Conservation (phyloP, 2,888 invertebrate genomes). For the Tupiocoris notatus region DNA sequence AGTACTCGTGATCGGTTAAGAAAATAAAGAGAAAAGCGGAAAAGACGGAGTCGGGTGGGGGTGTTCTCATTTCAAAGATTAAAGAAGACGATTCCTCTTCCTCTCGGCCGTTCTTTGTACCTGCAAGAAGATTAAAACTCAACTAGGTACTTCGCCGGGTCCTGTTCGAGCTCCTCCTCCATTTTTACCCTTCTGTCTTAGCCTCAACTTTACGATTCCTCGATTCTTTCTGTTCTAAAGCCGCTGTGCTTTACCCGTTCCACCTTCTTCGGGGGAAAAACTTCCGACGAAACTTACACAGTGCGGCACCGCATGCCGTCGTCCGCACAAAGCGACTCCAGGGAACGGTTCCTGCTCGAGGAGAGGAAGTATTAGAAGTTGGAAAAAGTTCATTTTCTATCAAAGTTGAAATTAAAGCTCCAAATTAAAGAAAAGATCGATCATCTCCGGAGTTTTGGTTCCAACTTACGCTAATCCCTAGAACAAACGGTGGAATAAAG, state of each 20-base stretch:
- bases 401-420: slow-evolving; percentile 36
- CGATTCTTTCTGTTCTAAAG: not conserved
- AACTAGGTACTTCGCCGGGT: slow-evolving; percentile 6
- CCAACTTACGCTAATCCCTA: not conserved
- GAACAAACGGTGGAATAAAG: no score
- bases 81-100: slow-evolving; percentile 19
- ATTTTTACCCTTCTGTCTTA: not conserved
- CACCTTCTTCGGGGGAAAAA: not conserved
- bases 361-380: not conserved
- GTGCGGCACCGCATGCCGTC: not conserved
- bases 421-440: slow-evolving; percentile 26
- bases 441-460: not conserved
- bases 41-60: not conserved
- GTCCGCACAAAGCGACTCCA: not conserved
- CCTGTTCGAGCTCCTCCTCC: not conserved
- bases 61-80: slow-evolving; percentile 26
- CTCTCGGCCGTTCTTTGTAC: slow-evolving; percentile 11
- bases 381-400: slow-evolving; percentile 18
- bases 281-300: not conserved
- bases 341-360: not conserved
- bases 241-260: not conserved
- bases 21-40: not conserved
- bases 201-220: slow-evolving; percentile 21
- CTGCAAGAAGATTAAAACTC: slow-evolving; percentile 37
- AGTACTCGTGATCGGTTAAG: not conserved